Evolutionary conservation across 92 coral and sea anemone genomes (phyloP).

Genomic region (Actinostola sp.): DNA sequence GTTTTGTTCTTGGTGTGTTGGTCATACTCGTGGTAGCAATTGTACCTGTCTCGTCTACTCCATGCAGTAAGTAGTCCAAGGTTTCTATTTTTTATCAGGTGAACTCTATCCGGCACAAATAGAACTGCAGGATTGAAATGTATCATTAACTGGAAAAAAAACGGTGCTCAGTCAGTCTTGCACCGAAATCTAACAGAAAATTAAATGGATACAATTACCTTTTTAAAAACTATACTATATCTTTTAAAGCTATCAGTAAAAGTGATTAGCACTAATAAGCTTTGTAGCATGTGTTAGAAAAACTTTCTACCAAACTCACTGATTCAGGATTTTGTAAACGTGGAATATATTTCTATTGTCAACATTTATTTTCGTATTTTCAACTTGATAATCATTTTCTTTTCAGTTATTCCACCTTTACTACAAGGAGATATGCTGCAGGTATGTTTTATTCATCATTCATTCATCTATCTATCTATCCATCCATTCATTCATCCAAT

Average conservation of each 20-base stretch:
- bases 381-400: background rate
- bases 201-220: too few species aligned
- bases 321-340: background rate
- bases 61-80: background rate
- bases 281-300: too few species aligned
- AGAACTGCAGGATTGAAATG: too few species aligned
- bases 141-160: too few species aligned
- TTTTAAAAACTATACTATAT: too few species aligned
- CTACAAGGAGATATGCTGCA: background rate
- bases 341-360: background rate
- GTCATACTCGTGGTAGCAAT: background rate
- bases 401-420: background rate
- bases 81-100: background rate
- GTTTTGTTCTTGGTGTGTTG: background rate
- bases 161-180: too few species aligned
- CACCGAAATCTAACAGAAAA: too few species aligned
- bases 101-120: background rate
- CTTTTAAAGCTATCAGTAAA: too few species aligned
- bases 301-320: too few species aligned
- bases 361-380: background rate
- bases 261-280: too few species aligned
- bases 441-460: background rate
- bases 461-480: background rate
- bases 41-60: background rate
- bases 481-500: background rate